Percentiles rank a stretch among this genome's conserved stretches.
Conservation (phyloP, 2,797 vertebrate species). For the Alauda arvensis region DNA sequence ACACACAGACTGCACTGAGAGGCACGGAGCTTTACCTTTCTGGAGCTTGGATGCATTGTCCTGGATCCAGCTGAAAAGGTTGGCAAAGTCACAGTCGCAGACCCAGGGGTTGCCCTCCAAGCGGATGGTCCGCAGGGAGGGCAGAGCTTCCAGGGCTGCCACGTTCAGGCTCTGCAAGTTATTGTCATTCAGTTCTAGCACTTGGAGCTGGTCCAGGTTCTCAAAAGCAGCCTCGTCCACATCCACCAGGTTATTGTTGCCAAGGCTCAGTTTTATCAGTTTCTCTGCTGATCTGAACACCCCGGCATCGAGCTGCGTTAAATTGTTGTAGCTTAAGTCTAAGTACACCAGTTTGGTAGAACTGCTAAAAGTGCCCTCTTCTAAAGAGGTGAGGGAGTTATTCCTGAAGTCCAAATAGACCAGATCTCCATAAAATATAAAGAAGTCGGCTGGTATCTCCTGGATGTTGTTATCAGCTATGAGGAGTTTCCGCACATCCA, state of each 20-base stretch:
- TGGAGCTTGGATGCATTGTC: constrained; percentile 92
- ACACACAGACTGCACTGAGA: not conserved
- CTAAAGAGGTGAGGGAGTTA: constrained; percentile 88
- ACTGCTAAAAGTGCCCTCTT: constrained; percentile 90
- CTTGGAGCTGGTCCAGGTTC: constrained; percentile 89
- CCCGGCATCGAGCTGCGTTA: constrained; percentile 89
- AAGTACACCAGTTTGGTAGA: constrained; percentile 91
- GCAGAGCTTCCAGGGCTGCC: constrained; percentile 84
- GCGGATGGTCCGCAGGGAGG: constrained; percentile 87
- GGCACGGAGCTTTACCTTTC: constrained; percentile 78
- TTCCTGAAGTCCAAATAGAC: constrained; percentile 96
- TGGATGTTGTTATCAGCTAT: constrained; percentile 92
- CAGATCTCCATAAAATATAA: constrained; percentile 93
- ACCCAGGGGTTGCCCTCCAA: constrained; percentile 96
- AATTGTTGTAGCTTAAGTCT: constrained; percentile 93
- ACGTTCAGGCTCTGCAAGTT: constrained; percentile 87
- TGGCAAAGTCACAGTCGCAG: constrained; percentile 95
- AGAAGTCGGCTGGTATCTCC: constrained; percentile 89
- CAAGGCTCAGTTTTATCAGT: constrained; percentile 88
- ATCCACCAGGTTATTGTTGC: constrained; percentile 88
- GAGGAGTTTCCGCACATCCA: constrained; percentile 92
- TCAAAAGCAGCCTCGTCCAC: constrained; percentile 90
- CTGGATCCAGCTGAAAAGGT: constrained; percentile 90
- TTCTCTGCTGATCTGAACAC: constrained; percentile 88
- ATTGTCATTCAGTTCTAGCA: constrained; percentile 92